phyloP scores from a whole-genome alignment of 1,140 invertebrate genomes.

The Elymnias hypermnestra region DNA sequence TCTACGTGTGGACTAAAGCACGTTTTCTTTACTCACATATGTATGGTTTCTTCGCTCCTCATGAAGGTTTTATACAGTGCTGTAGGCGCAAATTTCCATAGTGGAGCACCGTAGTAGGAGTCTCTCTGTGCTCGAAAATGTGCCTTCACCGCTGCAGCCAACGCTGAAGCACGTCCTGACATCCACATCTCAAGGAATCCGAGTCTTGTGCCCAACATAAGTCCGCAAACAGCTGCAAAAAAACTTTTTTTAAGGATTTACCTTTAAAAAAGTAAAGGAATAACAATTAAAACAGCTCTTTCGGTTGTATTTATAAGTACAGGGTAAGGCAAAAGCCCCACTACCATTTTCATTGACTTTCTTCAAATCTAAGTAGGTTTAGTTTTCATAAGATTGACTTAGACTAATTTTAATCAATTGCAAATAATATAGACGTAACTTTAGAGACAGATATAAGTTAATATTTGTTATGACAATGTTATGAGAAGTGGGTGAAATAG shows the following conservation, averaged over 20 bases:
- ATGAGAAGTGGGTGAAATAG: too few relatives aligned
- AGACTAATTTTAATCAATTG: too few relatives aligned
- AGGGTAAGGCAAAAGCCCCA: too few relatives aligned
- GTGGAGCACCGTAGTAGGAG: conserved; percentile 87
- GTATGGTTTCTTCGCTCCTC: conserved; percentile 86
- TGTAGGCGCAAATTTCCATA: conserved; percentile 89
- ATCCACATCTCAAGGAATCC: conserved; percentile 84
- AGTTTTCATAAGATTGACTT: too few relatives aligned
- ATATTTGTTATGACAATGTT: too few relatives aligned
- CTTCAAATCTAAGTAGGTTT: too few relatives aligned
- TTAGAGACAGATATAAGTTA: too few relatives aligned
- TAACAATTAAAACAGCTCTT: too few relatives aligned
- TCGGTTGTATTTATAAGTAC: too few relatives aligned
- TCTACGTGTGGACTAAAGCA: too few relatives aligned
- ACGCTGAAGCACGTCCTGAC: conserved; percentile 72
- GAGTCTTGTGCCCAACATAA: conserved; percentile 86
- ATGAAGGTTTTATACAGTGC: conserved; percentile 83
- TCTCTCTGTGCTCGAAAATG: conserved; percentile 87
- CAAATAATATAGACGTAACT: too few relatives aligned
- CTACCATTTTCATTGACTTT: too few relatives aligned
- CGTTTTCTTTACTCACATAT: conserved; percentile 81
- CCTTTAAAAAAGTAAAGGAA: background rate
- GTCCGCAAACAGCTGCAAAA: conserved; percentile 81
- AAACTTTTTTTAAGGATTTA: background rate
- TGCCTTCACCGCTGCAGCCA: conserved; percentile 83